Base-by-base conservation (phyloP, 92 coral and sea anemone genomes). In the Hydrozoanthus gracilis region DNA sequence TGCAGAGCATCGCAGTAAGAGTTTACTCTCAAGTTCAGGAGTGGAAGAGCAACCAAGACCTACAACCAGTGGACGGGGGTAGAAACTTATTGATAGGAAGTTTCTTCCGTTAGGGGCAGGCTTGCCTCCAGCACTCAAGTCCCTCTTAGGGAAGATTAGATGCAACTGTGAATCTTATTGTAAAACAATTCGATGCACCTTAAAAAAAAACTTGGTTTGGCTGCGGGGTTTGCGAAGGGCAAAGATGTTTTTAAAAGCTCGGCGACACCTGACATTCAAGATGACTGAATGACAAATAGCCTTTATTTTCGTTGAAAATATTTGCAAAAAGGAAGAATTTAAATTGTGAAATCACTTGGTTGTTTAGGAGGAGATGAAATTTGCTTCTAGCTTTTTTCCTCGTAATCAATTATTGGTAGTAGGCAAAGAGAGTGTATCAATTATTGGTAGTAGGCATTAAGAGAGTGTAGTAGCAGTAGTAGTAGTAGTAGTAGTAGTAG, bases 141-240 rank as follows among this genome's bases (percentile, higher is more conserved):
- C 92, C 54, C 82, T 88, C 66, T 18, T 91, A 17, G 86, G 88
- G n/a, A 14, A 88, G 17, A 82, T 91, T 6, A 72, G 92, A 54
- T 91, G 92, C 47, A 91, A 84, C 65, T 91, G 92, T 76, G 88
- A 75, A 55, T 45, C 91, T 7, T 82, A 65, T 7, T 91, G 93
- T 83, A 76, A 51, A n/a, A 73, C 91, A 48, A 67, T 20, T 56
- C 83, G 91, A 65, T 88, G 91, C 65, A 82, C 68, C 15, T 90
- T 90, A 1, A 62, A 62, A 62, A 62, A 14, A 62, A 62, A 14
- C 68, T 14, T 14, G 68, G 17, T 9, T 4, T 62, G 68, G 18
- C 18, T 62, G 68, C 17, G 68, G 68, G 35, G 68, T 9, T 9
- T 62, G 68, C 68, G 17, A 62, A 62, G 17, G 68, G 13, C 68